Evolutionary conservation across 2,797 vertebrate species (phyloP), one percentile per base, ranked within the genome.

Genomic region (Perodicticus potto): DNA sequence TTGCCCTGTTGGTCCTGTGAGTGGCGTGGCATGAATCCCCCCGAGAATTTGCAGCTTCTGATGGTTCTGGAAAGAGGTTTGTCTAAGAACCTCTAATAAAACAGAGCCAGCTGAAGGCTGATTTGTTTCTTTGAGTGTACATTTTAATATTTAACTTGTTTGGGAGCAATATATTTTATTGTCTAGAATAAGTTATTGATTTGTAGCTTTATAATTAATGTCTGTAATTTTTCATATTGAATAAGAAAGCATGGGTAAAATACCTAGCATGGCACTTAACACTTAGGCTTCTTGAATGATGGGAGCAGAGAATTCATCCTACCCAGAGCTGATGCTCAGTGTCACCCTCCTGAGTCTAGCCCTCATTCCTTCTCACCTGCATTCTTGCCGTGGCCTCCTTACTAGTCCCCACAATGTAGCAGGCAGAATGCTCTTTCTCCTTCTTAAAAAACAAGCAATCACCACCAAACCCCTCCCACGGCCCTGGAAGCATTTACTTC

Each of bases 91-190:
- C 40, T 9, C 67, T n/a, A 17, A 43, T 19, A 25, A 91, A 74
- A 29, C 20, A 27, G 65, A 86, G 59, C 88, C 55, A 55, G 63
- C 57, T 32, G 3, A 29, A 13, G 29, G 59, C 37, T 29, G 27
- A 67, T 17, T 37, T 67, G 59, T 69, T 59, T 69, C 82, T 85
- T 77, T 77, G 63, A 77, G 7, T 63, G 3, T 45, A 25, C 12
- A 11, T 53, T 70, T 94, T 93, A 65, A 22, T 40, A 34, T 55
- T 86, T 91, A 43, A n/a, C 53, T 89, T 92, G 9, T 55, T 29
- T 93, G 37, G 40, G 57, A 70, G 34, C 14, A 82, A 43, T 57
- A n/a, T 53, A 87, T 93, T 89, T 45, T 86, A 92, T 91, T 57
- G 67, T 96, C 73, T 90, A 74, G 55, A 67, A 70, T 88, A 85